These are phyloP conservation scores for Icerya purchasi DNA, from an alignment of 2,888 invertebrate genomes.

Conservation along the genomic window DNA sequence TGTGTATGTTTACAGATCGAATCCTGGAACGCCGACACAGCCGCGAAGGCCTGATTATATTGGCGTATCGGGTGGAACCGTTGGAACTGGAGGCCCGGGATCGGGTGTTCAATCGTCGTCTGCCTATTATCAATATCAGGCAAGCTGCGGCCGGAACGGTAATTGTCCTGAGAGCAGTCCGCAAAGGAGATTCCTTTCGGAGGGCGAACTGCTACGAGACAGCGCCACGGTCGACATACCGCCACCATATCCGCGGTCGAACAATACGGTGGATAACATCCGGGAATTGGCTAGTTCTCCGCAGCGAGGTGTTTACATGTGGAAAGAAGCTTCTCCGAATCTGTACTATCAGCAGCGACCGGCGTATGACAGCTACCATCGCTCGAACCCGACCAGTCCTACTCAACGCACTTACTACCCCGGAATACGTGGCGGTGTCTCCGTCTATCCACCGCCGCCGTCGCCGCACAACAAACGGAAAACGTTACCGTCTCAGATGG, in stretches of 20 bases:
- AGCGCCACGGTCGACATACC: conserved; percentile 34
- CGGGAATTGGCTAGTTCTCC: conserved; percentile 72
- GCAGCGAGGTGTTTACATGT: conserved; percentile 57
- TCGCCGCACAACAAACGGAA: conserved; percentile 15
- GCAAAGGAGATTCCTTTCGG: conserved; percentile 55
- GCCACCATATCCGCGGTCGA: conserved; percentile 36
- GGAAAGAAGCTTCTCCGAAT: conserved; percentile 46
- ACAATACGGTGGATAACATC: conserved; percentile 65
- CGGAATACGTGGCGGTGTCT: conserved; percentile 41
- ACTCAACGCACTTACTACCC: conserved; percentile 33
- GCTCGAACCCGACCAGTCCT: conserved; percentile 54
- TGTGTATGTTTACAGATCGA: no score
- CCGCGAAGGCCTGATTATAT: conserved; percentile 73
- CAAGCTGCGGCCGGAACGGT: neutral
- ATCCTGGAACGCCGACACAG: conserved; percentile 79
- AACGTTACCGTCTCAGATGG: conserved; percentile 10
- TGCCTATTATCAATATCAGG: conserved; percentile 23
- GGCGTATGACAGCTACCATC: conserved; percentile 32
- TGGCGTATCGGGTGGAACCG: conserved; percentile 33
- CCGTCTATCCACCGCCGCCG: conserved; percentile 39
- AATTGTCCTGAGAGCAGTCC: conserved; percentile 34
- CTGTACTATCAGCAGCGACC: conserved; percentile 24
- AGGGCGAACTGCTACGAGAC: conserved; percentile 52
- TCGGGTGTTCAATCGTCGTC: conserved; percentile 14
- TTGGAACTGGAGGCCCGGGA: conserved; percentile 15